Percentiles rank a stretch among this genome's conserved stretches.
These are phyloP conservation scores for Holacanthella duospinosa DNA, from an alignment of 2,888 invertebrate species.

Conservation along the genomic window DNA sequence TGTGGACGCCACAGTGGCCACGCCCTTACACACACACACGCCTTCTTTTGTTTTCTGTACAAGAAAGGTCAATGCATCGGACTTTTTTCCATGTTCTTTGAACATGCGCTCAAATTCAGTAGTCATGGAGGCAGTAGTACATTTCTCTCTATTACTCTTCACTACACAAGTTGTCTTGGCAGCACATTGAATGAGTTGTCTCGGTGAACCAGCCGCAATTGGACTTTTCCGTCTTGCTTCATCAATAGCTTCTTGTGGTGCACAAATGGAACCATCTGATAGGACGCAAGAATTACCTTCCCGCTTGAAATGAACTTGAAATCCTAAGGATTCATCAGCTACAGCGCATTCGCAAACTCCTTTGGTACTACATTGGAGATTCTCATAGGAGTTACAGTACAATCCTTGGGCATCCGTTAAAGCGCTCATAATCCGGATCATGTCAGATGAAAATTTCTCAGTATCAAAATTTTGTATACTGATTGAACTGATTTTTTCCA, in stretches of 20 bases:
- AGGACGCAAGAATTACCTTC: not conserved
- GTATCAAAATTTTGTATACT: not conserved
- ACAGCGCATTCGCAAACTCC: not conserved
- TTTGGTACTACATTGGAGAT: not conserved
- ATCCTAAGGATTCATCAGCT: not conserved
- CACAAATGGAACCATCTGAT: not conserved
- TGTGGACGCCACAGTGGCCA: not conserved
- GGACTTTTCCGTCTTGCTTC: not conserved
- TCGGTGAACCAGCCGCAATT: not conserved
- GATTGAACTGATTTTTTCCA: not conserved
- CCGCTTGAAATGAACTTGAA: not conserved
- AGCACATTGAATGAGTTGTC: not conserved
- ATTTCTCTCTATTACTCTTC: not conserved
- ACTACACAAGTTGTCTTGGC: not conserved
- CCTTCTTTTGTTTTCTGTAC: not conserved
- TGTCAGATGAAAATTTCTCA: not conserved
- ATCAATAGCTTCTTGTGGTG: not conserved
- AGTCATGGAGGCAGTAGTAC: not conserved
- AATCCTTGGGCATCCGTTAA: not conserved
- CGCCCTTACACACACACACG: not conserved
- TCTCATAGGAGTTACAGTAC: not conserved
- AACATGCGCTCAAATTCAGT: not conserved
- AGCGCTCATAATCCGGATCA: not conserved
- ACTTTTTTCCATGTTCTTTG: not conserved
- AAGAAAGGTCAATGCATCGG: not conserved